These are phyloP conservation scores for Abrostola tripartita DNA, from an alignment of 2,888 invertebrate species.

Conservation along the genomic window DNA sequence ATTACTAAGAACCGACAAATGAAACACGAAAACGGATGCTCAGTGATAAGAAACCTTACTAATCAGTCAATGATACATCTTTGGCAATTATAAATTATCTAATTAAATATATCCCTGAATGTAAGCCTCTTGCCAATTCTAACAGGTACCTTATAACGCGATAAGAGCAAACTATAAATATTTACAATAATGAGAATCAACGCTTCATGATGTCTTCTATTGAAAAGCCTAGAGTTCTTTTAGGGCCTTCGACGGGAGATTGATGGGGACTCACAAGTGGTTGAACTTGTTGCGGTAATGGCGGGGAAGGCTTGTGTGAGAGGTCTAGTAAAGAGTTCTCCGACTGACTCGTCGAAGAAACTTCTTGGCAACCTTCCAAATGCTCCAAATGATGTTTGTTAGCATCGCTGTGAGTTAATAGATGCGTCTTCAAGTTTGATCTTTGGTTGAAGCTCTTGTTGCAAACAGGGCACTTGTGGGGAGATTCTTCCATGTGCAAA, in stretches of 20 bases:
- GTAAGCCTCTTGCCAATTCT: constrained; percentile 52
- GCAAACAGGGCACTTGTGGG: constrained; percentile 97
- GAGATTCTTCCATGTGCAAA: constrained; percentile 97
- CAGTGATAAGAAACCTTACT: constrained; percentile 52
- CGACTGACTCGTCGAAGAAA: constrained; percentile 84
- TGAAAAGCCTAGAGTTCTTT: constrained; percentile 91
- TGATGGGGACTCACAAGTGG: constrained; percentile 71
- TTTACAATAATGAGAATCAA: constrained; percentile 78
- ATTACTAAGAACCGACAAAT: constrained; percentile 27
- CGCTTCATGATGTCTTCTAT: constrained; percentile 97
- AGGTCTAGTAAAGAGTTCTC: constrained; percentile 87
- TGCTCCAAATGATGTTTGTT: constrained; percentile 85
- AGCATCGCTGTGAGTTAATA: constrained; percentile 94
- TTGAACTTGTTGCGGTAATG: constrained; percentile 68
- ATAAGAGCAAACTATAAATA: constrained; percentile 58
- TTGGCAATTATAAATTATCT: constrained; percentile 69
- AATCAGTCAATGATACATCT: constrained; percentile 73
- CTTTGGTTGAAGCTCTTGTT: constrained; percentile 97
- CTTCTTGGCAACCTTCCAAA: constrained; percentile 86
- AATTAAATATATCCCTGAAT: constrained; percentile 54
- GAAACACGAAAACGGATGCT: constrained; percentile 47
- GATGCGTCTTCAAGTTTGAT: constrained; percentile 96
- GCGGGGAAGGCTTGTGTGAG: constrained; percentile 86
- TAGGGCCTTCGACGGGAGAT: constrained; percentile 80
- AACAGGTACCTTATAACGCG: constrained; percentile 52